Base-by-base conservation (phyloP, 2,797 vertebrate genomes). In the Acanthurus leucopareius region DNA sequence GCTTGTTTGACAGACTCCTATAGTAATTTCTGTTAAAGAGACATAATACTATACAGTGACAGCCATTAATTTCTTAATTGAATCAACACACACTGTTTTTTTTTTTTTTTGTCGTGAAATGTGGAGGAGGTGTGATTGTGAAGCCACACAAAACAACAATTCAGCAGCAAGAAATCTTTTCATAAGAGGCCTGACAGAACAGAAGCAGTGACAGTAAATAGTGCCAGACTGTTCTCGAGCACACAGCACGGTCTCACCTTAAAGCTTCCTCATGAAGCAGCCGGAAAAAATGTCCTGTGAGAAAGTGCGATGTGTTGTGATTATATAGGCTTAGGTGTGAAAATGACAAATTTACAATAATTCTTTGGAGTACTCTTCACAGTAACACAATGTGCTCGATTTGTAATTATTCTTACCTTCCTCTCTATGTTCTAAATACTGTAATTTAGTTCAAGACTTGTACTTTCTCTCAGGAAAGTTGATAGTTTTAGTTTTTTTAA, bases 101-200 rank as follows among this genome's bases (percentile, higher is more conserved):
- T 68, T 75, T 25, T 25, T 25, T 25, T 25, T 25, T 25, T 25
- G n/a, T n/a, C 3, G 82, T 84, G 75, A 88, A 79, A 71, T 44
- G 65, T 56, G 82, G 74, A 72, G 85, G 89, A 85, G 82, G 88
- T 90, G 91, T 75, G 73, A 89, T 44, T 60, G 7, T 67, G 69
- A 76, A 76, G 45, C 58, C 63, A 47, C 11, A 70, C 57, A 79
- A 70, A 79, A 74, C 60, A 80, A 57, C 71, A 69, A 61, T 61
- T 61, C 35, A 47, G 35, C 32, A 32, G 38, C 7, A 11, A 19
- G 17, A 35, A 48, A 42, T 52, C 64, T 58, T 53, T 74, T 69
- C 25, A 44, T 45, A 52, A 56, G 1, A 52, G 53, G 60, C 63
- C 40, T 35, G 47, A 59, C 38, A 68, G 58, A 83, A 77, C 42